A percentile compares a stretch with the other conserved stretches of the same genome.
phyloP scores from a whole-genome alignment of 2,888 invertebrate genomes.

The Ischnura elegans region DNA sequence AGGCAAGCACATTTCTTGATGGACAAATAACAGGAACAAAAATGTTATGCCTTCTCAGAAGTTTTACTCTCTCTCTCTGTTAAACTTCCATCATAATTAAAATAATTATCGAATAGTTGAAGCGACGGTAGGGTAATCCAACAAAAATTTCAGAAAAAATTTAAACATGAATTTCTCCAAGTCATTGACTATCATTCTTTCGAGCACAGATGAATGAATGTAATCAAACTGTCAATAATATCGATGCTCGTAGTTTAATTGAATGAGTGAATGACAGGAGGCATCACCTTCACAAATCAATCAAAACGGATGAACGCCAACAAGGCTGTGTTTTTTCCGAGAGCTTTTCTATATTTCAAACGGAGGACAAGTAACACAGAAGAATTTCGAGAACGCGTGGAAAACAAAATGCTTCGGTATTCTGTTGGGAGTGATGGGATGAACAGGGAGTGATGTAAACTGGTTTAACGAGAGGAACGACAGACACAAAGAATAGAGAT shows the following conservation, averaged over 20 bases:
- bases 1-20: too few species aligned
- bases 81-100: too few species aligned
- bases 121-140: too few species aligned
- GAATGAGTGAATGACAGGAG: not conserved
- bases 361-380: not conserved
- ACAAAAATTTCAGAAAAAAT: too few species aligned
- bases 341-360: not conserved
- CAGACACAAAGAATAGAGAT: not conserved
- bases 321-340: not conserved
- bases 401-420: not conserved
- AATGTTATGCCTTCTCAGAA: too few species aligned
- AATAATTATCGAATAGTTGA: too few species aligned
- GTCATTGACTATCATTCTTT: too few species aligned
- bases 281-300: constrained; percentile 1
- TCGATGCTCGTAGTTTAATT: not conserved
- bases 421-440: not conserved
- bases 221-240: not conserved
- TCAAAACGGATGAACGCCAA: not conserved
- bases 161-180: too few species aligned
- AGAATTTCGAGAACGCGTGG: not conserved
- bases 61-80: too few species aligned
- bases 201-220: not conserved
- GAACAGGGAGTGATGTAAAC: not conserved
- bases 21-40: too few species aligned
- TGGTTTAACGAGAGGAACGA: not conserved